Evolutionary conservation across 1,140 invertebrate genomes (phyloP), one percentile per base, ranked within the genome.

Genomic region (Episyrphus balteatus): DNA sequence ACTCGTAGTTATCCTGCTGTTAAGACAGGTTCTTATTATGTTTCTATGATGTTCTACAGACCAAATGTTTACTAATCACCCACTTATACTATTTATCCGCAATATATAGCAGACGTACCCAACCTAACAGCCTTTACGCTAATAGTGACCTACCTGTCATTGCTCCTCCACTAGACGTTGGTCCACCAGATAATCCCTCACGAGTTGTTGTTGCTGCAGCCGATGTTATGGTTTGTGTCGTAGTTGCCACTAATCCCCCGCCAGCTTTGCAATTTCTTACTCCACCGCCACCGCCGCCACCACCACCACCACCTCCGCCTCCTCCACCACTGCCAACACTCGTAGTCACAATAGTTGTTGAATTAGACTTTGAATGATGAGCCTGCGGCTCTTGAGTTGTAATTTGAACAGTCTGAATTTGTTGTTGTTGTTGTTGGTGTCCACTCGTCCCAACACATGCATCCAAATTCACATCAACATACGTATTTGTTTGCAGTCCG

Each of bases 381-480:
- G 21, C 21, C 21, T 26, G 21, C 8, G 21, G 21, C 21, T 26
- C 21, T 26, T 26, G 21, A 5, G 21, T 26, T 26, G 3, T 3
- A 26, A 26, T 26, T 26, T 26, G 21, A 26, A 26, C 21, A 26
- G 21, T 26, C 21, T 26, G 21, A 26, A 26, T 3, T 26, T 26
- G 21, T 26, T 26, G 21, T 26, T 26, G 21, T 26, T 26, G 21
- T 26, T 26, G 21, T 26, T 26, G 21, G 21, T 26, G 21, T n/a
- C 36, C 13, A 37, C 3, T 37, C 6, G 15, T 37, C 10, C 13
- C 36, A 37, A 15, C 21, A 1, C 18, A 33, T 36, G 57, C 49
- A 33, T 65, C 62, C 13, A 65, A 65, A 49, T 60, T 61, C 5
- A 65, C 62, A 39, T 65, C 62, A 41, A 66, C 50, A 44, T 65